A percentile compares a stretch with the other conserved stretches of the same genome.
These are phyloP conservation scores for Macroglossus sobrinus DNA, from an alignment of 2,113 vertebrate species.

Conservation along the genomic window DNA sequence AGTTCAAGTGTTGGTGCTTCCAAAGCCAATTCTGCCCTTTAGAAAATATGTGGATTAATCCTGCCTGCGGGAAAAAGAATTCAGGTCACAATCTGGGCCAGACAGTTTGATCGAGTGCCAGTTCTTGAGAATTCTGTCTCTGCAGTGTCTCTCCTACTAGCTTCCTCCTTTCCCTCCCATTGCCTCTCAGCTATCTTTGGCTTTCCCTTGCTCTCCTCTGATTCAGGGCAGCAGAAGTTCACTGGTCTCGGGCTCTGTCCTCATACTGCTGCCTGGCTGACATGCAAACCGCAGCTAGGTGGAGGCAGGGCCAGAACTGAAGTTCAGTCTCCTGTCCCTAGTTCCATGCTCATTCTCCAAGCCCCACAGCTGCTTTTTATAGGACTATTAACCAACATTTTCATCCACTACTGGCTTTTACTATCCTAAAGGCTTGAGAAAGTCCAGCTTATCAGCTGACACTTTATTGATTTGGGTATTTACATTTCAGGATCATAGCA, in stretches of 20 bases:
- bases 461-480: background rate
- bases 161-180: background rate
- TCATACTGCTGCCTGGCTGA: background rate
- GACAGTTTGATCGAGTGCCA: background rate
- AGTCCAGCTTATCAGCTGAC: background rate
- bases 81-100: background rate
- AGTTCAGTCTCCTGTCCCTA: background rate
- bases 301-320: background rate
- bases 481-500: background rate
- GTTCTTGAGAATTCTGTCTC: background rate
- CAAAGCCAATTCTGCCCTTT: background rate
- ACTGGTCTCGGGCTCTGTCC: background rate
- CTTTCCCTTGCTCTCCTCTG: background rate
- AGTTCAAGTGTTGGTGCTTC: background rate
- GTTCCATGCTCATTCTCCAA: background rate
- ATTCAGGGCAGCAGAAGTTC: background rate
- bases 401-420: background rate
- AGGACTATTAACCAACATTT: background rate
- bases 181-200: background rate
- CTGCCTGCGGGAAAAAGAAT: constrained; percentile 34
- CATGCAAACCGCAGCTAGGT: background rate
- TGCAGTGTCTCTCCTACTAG: background rate
- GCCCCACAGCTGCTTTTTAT: background rate
- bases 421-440: background rate
- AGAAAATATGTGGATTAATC: background rate